Conservation (phyloP, 2,888 invertebrate species). For the Brachynemurus nebulosus region DNA sequence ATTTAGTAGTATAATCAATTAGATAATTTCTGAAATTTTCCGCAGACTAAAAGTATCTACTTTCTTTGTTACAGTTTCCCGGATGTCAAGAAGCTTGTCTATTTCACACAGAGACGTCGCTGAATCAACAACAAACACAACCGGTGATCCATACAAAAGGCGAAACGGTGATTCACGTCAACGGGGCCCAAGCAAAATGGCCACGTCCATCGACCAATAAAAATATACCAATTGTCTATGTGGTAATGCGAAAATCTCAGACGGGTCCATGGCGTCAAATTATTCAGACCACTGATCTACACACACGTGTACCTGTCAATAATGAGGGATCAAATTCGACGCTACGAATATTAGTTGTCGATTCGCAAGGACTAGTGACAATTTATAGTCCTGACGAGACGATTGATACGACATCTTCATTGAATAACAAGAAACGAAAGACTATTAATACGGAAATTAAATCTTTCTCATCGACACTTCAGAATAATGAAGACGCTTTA, state of each 20-base stretch:
- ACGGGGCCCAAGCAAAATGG: slow-evolving; percentile 48
- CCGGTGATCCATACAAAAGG: slow-evolving; percentile 57
- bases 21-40: too few relatives aligned
- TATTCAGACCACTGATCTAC: slow-evolving; percentile 49
- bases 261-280: slow-evolving; percentile 52
- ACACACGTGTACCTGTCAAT: slow-evolving; percentile 47
- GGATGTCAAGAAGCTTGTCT: slow-evolving; percentile 59
- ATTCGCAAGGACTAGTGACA: slow-evolving; percentile 53
- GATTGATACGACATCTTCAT: slow-evolving; percentile 14
- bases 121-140: slow-evolving; percentile 45
- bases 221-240: slow-evolving; percentile 48
- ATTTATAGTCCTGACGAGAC: slow-evolving; percentile 54
- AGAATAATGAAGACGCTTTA: too few relatives aligned
- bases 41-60: too few relatives aligned
- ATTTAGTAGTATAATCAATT: too few relatives aligned
- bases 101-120: slow-evolving; percentile 48
- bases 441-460: slow-evolving; percentile 36
- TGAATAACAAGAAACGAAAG: slow-evolving; percentile 30
- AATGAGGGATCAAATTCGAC: slow-evolving; percentile 42
- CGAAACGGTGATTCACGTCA: slow-evolving; percentile 49
- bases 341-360: slow-evolving; percentile 53
- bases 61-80: slow-evolving; percentile 43
- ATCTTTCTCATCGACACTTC: slow-evolving; percentile 35
- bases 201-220: slow-evolving; percentile 42
- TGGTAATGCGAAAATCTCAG: slow-evolving; percentile 51